Evolutionary conservation across 2,888 invertebrate genomes (phyloP), one percentile per base, ranked within the genome.

Genomic region (Napeogenes inachia): DNA sequence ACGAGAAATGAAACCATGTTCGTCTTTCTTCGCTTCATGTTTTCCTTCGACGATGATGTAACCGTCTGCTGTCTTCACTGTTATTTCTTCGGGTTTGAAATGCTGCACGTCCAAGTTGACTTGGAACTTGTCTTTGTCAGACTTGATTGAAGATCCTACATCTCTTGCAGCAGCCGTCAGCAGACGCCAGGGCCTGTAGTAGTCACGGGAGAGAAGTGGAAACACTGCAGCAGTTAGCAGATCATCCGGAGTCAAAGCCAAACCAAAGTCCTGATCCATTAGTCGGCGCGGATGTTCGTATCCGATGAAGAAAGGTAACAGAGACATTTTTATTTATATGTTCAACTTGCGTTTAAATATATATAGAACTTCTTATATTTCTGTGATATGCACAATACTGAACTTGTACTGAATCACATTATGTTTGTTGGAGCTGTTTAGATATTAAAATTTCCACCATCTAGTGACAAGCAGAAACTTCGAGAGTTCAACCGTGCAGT

Each of bases 41-140:
- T 94, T 95, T 0, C 94, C 95, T 78, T 95, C 94, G 33, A 95
- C 91, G 3, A 95, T 90, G 12, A 96, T 91, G 55, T 84, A 91
- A 57, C 93, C 92, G 59, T 94, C 94, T 0, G 92, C 91, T 0
- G 94, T 94, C 80, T 95, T 95, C 0, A 96, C 95, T 0, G 91
- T 89, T 54, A 96, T 92, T 76, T 96, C 95, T 57, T 93, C 92
- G 0, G 95, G 95, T 4, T 92, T 81, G 73, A 95, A 96, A 64
- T 95, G 94, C 67, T 94, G 93, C 4, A 95, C 94, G 74, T 96
- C 95, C 73, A 95, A 82, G 70, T 92, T 92, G 4, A 94, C 92
- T 73, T 93, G 92, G 73, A 92, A 94, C 65, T 92, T 92, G 66
- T 92, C 92, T 56, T 92, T 91, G 73, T 92, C 92, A 10, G 84